These are phyloP conservation scores for Taenaris catops DNA, from an alignment of 2,888 invertebrate species.

Conservation along the genomic window DNA sequence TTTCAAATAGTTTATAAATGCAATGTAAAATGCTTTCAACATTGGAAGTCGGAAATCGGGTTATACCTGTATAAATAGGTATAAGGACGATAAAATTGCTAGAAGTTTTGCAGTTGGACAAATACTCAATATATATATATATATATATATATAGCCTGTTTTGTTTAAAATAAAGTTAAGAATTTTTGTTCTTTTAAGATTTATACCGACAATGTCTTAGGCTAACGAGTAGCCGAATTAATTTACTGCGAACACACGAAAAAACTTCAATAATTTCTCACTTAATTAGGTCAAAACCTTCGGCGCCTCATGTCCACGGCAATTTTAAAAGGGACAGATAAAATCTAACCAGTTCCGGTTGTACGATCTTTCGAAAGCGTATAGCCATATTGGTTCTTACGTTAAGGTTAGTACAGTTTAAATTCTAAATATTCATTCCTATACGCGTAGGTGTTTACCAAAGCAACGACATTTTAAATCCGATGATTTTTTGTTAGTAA, in stretches of 20 bases:
- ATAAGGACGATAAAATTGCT: too few relatives aligned
- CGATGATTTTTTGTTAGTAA: constrained; percentile 7
- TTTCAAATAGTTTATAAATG: too few relatives aligned
- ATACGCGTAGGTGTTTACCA: constrained; percentile 11
- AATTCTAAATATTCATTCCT: background rate
- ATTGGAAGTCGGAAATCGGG: too few relatives aligned
- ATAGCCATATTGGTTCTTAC: constrained; percentile 2
- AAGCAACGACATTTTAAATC: constrained; percentile 7
- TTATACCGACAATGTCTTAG: too few relatives aligned
- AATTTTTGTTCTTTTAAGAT: too few relatives aligned
- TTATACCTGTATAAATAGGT: too few relatives aligned
- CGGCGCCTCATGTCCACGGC: constrained; percentile 20
- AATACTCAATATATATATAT: too few relatives aligned
- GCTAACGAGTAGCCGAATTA: constrained; percentile 7
- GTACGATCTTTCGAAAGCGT: constrained; percentile 1
- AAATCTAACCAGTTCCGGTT: constrained; percentile 21
- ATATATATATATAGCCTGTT: too few relatives aligned
- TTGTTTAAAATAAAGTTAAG: too few relatives aligned
- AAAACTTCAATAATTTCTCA: constrained; percentile 18
- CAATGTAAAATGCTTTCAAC: too few relatives aligned
- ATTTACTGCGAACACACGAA: constrained; percentile 10
- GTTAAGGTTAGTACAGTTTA: background rate
- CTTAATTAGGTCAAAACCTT: constrained; percentile 23
- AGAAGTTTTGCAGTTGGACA: too few relatives aligned
- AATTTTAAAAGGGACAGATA: constrained; percentile 19